Base-by-base conservation (phyloP, 2,797 vertebrate genomes). In the Ispidina picta region DNA sequence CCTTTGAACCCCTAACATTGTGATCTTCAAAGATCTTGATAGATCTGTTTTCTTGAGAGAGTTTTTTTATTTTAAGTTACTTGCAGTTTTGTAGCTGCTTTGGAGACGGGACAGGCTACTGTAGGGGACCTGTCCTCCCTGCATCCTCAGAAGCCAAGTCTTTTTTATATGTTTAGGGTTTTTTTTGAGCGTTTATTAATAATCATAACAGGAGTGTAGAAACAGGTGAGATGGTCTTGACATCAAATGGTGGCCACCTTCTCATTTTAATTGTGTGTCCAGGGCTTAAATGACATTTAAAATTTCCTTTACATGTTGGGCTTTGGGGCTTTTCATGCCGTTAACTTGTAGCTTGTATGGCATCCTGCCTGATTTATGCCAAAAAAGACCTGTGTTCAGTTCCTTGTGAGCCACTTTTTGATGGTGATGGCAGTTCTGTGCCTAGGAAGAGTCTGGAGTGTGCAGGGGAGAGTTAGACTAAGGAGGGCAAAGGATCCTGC, bases 161-260 rank as follows among this genome's bases (percentile, higher is more conserved):
- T 46, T 78, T 46, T 25, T 39, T 62, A 62, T 14, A 16, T 0
- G 0, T 62, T 25, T 33, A 23, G 3, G 1, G 0, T 13, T 11
- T 65, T 14, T 76, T 80, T 63, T 39, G 11, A 12, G 4, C 52
- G 20, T 86, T 75, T 74, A 23, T 54, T 73, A 62, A 22, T 43
- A 78, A 21, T 66, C 4, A 1, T 73, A 31, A 46, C 9, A 31
- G 8, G 70, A 73, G 8, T 46, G 21, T 80, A 74, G 49, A 86
- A 92, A 31, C 16, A 48, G 11, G 5, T 64, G 71, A 78, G 48
- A 14, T 88, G 35, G 29, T 46, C 82, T 51, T 80, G 33, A 52
- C 10, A 5, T 41, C 39, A 33, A 25, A 33, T 69, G 15, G 5
- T 35, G 59, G 9, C n/a, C 37, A 62, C 54, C 16, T 9, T 73